Conservation (phyloP, 2,113 vertebrate genomes). For the Pedetes capensis region DNA sequence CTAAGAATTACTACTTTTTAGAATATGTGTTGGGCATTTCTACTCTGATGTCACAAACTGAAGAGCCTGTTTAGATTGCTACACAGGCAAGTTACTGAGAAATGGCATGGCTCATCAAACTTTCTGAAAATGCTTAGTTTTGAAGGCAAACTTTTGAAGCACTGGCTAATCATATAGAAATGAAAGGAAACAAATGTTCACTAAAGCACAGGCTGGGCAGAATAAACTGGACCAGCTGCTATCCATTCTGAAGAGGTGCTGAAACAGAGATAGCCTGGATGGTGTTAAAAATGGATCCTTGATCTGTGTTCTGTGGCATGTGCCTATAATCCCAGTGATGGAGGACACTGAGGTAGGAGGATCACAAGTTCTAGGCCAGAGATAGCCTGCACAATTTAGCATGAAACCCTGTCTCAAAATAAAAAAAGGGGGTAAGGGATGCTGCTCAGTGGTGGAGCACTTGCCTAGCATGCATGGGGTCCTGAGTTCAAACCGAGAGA, state of each 20-base stretch:
- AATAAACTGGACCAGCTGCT: neutral
- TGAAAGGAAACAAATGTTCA: neutral
- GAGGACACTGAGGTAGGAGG: no score
- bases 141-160: neutral
- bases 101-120: neutral
- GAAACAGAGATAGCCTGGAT: neutral
- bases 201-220: neutral
- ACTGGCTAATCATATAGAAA: slow-evolving; percentile 5
- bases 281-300: neutral
- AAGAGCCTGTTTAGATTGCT: neutral
- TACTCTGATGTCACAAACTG: neutral
- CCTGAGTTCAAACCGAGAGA: no score
- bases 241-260: slow-evolving; percentile 11
- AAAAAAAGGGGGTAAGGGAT: no score
- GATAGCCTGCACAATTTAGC: no score
- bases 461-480: no score
- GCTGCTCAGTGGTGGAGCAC: no score
- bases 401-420: no score
- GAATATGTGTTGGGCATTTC: slow-evolving; percentile 12
- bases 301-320: no score
- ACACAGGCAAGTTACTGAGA: slow-evolving; percentile 9
- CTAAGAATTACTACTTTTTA: slow-evolving; percentile 15
- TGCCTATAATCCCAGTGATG: no score
- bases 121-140: slow-evolving; percentile 21
- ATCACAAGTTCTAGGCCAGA: no score